phyloP scores from a whole-genome alignment of 1,140 invertebrate species.

The Diabrotica virgifera region DNA sequence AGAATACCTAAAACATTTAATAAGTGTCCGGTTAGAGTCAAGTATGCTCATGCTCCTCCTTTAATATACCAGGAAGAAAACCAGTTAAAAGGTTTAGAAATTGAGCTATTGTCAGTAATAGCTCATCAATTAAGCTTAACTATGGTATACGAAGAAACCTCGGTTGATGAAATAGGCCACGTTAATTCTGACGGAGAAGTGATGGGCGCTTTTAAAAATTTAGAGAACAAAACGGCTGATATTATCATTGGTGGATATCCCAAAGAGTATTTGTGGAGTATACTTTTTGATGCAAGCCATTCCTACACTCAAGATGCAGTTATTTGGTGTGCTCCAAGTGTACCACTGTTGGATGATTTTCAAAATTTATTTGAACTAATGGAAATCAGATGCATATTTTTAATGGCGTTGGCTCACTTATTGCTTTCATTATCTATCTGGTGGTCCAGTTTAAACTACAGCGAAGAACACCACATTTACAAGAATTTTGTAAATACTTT shows the following conservation, averaged over 20 bases:
- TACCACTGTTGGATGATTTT: not conserved
- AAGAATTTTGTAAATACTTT: not conserved
- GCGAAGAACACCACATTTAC: not conserved
- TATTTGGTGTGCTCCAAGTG: not conserved
- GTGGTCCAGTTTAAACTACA: not conserved
- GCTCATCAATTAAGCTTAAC: not conserved
- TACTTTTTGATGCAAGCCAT: slow-evolving; percentile 1
- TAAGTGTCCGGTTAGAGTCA: not conserved
- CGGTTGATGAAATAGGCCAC: not conserved
- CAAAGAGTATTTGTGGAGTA: not conserved
- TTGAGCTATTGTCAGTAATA: not conserved
- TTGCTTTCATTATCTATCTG: not conserved
- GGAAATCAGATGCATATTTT: not conserved
- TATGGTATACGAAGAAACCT: not conserved
- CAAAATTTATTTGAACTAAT: not conserved
- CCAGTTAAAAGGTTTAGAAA: not conserved
- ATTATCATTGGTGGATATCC: not conserved
- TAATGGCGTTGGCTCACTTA: not conserved
- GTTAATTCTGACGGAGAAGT: not conserved
- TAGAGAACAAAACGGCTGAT: not conserved
- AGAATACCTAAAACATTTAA: not conserved
- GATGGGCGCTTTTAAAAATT: not conserved
- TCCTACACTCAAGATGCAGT: not conserved
- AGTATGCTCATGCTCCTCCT: not conserved
- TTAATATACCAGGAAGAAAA: not conserved